These are phyloP conservation scores for Phanerotoma sp. DNA, from an alignment of 2,888 invertebrate species.

Conservation along the genomic window DNA sequence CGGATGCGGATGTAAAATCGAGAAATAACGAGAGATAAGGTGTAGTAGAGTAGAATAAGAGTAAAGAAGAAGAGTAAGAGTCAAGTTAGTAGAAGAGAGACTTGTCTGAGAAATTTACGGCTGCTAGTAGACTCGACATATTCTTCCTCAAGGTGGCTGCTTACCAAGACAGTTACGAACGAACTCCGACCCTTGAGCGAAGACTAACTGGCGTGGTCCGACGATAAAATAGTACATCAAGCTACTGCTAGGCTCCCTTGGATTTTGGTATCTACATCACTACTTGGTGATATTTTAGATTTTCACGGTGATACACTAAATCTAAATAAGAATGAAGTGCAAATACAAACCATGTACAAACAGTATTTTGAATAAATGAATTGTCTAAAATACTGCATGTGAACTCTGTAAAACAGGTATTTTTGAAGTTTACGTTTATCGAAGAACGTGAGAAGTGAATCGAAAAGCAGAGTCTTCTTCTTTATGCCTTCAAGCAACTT, in stretches of 20 bases:
- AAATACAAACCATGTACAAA: no score
- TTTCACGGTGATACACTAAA: no score
- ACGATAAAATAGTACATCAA: conserved; percentile 48
- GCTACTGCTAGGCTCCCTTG: no score
- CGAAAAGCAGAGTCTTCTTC: no score
- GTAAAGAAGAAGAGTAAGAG: conserved; percentile 5
- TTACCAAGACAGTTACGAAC: conserved; percentile 48
- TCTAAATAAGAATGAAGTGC: no score
- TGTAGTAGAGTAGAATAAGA: conserved; percentile 2
- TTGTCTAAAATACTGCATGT: conserved; percentile 5
- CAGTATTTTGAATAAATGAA: conserved; percentile 18
- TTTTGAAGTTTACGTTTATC: conserved; percentile 17
- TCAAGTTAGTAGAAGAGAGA: conserved; percentile 41
- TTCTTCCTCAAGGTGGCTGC: conserved; percentile 44
- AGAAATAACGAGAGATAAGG: conserved; percentile 8
- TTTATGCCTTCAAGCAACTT: background rate
- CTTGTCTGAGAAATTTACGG: conserved; percentile 43
- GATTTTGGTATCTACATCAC: no score
- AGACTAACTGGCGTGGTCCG: conserved; percentile 47
- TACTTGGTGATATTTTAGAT: no score
- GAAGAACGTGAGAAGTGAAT: conserved; percentile 6
- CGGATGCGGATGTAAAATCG: conserved; percentile 17
- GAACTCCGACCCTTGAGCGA: conserved; percentile 48
- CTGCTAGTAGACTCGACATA: conserved; percentile 42
- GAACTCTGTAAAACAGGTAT: background rate